Base-by-base conservation (phyloP, 35 echinoderm and acorn worm genomes). In the Acanthaster planci region DNA sequence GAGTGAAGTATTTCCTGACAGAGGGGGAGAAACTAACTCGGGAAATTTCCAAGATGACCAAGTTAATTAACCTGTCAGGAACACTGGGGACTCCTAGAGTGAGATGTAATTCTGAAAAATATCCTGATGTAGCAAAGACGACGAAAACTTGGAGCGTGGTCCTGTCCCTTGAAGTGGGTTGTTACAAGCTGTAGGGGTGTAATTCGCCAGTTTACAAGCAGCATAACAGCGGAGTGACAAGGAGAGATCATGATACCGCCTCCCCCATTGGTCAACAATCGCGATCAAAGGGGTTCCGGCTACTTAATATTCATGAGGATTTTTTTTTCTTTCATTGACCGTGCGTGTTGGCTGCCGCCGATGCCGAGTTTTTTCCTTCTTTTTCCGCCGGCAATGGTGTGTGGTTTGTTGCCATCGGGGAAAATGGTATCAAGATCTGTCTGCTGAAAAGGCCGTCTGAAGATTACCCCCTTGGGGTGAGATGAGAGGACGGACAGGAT, bases 361-460 rank as follows among this genome's bases (percentile, higher is more conserved):
- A 47, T 12, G 12, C 4, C 42, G 12, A 12, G 4, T 47, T 47
- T 47, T 47, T 47, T 47, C 42, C 42, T 12, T 6, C 12, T 47
- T 47, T 12, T 47, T 47, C 42, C 42, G 42, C 42, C 4, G 42
- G 42, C 42, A 47, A 47, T 47, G 42, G 42, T 47, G 42, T 72
- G 64, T 34, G 64, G 64, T 72, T 72, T 6, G 64, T 72, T 72
- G 64, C 64, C 64, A 30, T 29, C 30, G 64, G 34, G 52, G 64
- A 27, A 72, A 72, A 72, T 72, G 34, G 64, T 72, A 72, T 72
- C 64, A 72, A 72, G 34, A 31, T 34, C 22, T 72, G 64, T 72
- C 34, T 72, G 34, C 26, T 31, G 64, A 72, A 72, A 72, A 72
- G 64, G 64, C 26, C 21, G 64, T 72, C 26, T 72, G 26, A 34